Base-by-base conservation (phyloP, 2,888 invertebrate genomes). In the Habrosyne pyritoides region DNA sequence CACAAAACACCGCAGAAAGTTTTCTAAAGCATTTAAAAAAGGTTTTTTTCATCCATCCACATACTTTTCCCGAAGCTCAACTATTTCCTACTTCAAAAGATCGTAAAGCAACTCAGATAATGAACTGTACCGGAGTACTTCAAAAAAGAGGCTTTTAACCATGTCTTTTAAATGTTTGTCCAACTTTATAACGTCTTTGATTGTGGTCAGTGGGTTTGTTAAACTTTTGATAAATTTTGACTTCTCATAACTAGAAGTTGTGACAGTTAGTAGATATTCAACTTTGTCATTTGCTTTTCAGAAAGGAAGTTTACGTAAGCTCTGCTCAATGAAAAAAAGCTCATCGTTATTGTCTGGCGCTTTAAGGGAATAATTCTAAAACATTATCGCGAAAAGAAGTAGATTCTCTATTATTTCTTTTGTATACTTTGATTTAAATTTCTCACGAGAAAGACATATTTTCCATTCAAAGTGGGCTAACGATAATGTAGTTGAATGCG, bases 71-170 rank as follows among this genome's bases (percentile, higher is more conserved):
- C 57, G n/a, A 33, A 54, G 56, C 64, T 59, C 55, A 66, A 71
- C 71, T 69, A 71, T 68, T 63, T 56, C 55, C 21, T 50, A 56
- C 56, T 60, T 62, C 59, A 66, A 67, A 67, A 57, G 57, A 61
- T 66, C 60, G 61, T 67, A 69, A 72, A 72, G 67, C 60, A 64
- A 66, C 63, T 53, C 53, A 56, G 56, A 59, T 72, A 72, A 72
- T 72, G 71, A 72, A 72, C 58, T 72, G 54, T 56, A 49, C 22
- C 57, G 46, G 57, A 33, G 63, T 61, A 68, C 62, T 67, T 70
- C 60, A 63, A 61, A 67, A 67, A 67, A 60, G 53, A 56, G 62
- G 57, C 64, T 70, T 63, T 61, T 55, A 69, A 56, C 59, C 62
- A 68, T 47, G 47, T 14, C 42, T 71, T 61, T 62, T 63, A 68